phyloP scores from a whole-genome alignment of 2,113 vertebrate species.

The Nyctereutes procyonoides region DNA sequence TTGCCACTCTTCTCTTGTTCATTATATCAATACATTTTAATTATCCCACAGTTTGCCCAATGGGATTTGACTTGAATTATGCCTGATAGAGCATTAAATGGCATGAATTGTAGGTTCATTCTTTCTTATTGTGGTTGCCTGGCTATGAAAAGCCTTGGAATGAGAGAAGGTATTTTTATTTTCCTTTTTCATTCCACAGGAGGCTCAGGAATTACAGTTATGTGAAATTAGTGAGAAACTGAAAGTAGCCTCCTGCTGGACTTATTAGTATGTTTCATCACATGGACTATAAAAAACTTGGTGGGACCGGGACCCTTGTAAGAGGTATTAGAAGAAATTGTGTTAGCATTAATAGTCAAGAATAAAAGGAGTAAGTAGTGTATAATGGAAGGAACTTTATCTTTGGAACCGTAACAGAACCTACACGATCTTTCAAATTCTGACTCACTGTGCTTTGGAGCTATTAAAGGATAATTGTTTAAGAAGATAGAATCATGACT shows the following conservation, averaged over 20 bases:
- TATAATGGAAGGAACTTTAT: not conserved
- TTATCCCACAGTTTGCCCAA: slow-evolving; percentile 7
- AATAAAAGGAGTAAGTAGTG: slow-evolving; percentile 21
- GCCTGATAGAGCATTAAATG: slow-evolving; percentile 16
- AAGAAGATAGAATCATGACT: not conserved
- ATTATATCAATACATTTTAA: slow-evolving; percentile 55
- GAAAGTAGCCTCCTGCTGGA: not conserved
- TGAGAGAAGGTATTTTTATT: slow-evolving; percentile 25
- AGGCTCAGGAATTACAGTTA: slow-evolving; percentile 19
- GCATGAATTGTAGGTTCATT: not conserved
- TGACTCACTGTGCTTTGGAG: not conserved
- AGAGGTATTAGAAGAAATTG: slow-evolving; percentile 8
- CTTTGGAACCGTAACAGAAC: not conserved
- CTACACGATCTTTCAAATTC: not conserved
- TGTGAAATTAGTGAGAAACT: not conserved
- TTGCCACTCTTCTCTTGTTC: slow-evolving; percentile 36
- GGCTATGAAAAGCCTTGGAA: not conserved
- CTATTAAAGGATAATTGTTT: not conserved
- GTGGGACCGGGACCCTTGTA: not conserved
- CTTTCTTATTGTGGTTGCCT: slow-evolving; percentile 16
- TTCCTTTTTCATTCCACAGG: slow-evolving; percentile 9
- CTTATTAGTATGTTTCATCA: slow-evolving; percentile 30
- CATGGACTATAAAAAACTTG: slow-evolving; percentile 13
- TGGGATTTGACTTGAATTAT: slow-evolving; percentile 54
- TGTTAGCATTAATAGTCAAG: not conserved